Base-by-base conservation (phyloP, 1,140 invertebrate genomes). In the Melanaphis sacchari region DNA sequence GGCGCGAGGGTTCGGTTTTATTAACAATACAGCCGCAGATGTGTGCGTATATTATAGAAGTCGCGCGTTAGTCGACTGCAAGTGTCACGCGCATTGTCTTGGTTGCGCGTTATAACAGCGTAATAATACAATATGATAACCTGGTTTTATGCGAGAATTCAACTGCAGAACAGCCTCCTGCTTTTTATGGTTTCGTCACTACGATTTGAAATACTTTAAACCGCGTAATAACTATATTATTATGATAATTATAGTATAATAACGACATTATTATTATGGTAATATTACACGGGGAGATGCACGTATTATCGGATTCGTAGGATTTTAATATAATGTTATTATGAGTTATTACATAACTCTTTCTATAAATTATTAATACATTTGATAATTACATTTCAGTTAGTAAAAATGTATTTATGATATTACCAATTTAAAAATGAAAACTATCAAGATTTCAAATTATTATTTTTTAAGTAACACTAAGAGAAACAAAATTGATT, bases 211-310 rank as follows among this genome's bases (percentile, higher is more conserved):
- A 76, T 76, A 76, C 59, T 76, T 76, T 76, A 76, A 76, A n/a
- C 59, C 31, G 4, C 59, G 31, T n/a, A 6, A 76, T 76, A 76
- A 76, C 31, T 76, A 76, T 76, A 76, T 76, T 76, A 76, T 76
- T 76, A 76, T 76, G 59, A 76, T 76, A 76, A 76, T 76, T n/a
- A 76, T 76, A 76, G 59, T 76, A 76, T 76, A 76, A 76, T 76
- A 76, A 76, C 59, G 59, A n/a, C 59, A n/a, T 76, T 76, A 76
- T n/a, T 76, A 76, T n/a, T 76, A 76, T 76, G 18, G 31, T n/a
- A 66, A 76, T 76, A 76, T 76, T 18, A 76, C 15, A 66, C 15
- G 26, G 59, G 5, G 5, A n/a, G 15, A 76, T 15, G 31, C 31
- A n/a, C n/a, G 5, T 76, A n/a, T 76, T 36, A 76, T 76, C 15